Percentiles rank a stretch among this genome's conserved stretches.
Evolutionary conservation across 2,797 vertebrate genomes (phyloP).

Genomic region (Toxotes lorentzi): DNA sequence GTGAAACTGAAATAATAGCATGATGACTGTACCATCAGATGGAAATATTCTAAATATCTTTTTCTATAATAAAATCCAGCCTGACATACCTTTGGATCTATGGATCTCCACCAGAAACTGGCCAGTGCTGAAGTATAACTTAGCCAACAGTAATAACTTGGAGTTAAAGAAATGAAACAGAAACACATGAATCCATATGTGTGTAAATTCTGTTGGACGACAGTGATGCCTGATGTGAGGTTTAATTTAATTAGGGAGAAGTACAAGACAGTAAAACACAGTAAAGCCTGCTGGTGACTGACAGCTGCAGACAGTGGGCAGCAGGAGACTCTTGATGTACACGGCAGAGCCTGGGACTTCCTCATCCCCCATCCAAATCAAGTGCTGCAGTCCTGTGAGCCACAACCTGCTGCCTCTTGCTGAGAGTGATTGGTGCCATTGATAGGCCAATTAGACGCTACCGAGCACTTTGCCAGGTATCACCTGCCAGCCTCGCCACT

Average conservation of each 20-base stretch:
- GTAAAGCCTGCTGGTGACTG: background rate
- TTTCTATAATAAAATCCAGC: too few species aligned
- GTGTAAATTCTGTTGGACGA: background rate
- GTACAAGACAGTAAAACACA: background rate
- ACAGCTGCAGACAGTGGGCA: background rate
- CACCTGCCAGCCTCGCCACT: conserved; percentile 87
- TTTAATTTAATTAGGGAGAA: background rate
- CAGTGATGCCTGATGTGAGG: background rate
- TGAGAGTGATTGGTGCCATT: conserved; percentile 84
- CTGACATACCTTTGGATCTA: too few species aligned
- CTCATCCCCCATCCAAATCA: conserved; percentile 4
- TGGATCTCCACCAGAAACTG: too few species aligned
- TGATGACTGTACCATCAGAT: too few species aligned
- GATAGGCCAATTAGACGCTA: conserved; percentile 88
- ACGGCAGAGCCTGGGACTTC: background rate
- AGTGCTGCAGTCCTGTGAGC: conserved; percentile 18
- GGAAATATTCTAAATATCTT: too few species aligned
- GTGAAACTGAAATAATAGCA: too few species aligned
- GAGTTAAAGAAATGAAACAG: background rate
- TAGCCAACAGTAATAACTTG: too few species aligned
- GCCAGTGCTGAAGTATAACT: too few species aligned
- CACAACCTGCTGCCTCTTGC: conserved; percentile 45
- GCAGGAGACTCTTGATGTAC: too few species aligned
- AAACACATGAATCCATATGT: background rate
- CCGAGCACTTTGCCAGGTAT: conserved; percentile 83